Conservation (phyloP, 2,888 invertebrate species). For the Siphlonurus alternatus region DNA sequence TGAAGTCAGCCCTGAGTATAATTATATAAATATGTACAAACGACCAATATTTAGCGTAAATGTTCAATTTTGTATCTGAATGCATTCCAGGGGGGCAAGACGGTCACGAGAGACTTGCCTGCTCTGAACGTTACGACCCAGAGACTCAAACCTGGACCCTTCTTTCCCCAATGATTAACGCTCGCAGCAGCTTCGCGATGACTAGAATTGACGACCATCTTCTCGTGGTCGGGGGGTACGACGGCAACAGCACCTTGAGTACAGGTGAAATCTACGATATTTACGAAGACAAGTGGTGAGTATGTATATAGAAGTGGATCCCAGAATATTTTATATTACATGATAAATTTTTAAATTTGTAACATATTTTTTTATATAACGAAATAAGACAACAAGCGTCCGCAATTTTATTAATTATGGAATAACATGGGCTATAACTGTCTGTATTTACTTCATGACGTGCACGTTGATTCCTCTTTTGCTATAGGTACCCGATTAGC, state of each 20-base stretch:
- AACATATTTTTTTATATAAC: too few relatives aligned
- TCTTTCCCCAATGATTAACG: neutral
- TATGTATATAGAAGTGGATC: too few relatives aligned
- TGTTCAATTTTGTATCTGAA: too few relatives aligned
- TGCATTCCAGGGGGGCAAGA: neutral
- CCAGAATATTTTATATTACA: too few relatives aligned
- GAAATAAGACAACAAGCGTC: too few relatives aligned
- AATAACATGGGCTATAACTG: too few relatives aligned
- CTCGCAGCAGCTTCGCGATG: neutral
- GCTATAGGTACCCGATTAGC: neutral
- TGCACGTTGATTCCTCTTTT: neutral
- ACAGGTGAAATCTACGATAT: neutral
- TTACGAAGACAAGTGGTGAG: neutral
- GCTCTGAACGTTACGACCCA: neutral
- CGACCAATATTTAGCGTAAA: too few relatives aligned
- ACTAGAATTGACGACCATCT: neutral
- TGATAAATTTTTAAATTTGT: too few relatives aligned
- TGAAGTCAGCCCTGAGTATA: too few relatives aligned
- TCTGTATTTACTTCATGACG: too few relatives aligned
- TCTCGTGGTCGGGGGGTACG: neutral
- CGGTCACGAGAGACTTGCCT: neutral
- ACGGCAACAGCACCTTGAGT: neutral
- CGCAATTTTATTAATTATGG: too few relatives aligned
- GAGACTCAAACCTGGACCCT: neutral
- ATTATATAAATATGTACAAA: too few relatives aligned